These are phyloP conservation scores for Sinelater perroti DNA, from an alignment of 2,888 invertebrate genomes.

Conservation along the genomic window DNA sequence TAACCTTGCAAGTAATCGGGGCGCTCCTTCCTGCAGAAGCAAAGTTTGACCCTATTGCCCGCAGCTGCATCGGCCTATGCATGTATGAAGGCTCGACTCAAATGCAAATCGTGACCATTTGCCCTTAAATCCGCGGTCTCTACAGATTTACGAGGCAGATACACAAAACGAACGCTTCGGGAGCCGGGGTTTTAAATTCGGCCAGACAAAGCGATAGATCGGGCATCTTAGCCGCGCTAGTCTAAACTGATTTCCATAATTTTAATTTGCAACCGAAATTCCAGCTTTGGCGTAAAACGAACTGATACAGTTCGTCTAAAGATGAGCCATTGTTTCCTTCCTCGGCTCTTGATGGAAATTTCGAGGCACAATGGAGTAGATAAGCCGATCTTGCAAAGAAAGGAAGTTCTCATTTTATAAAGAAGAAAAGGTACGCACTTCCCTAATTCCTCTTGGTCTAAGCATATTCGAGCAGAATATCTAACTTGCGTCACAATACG, in stretches of 20 bases:
- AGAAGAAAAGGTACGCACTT: conserved; percentile 41
- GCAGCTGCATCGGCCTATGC: conserved; percentile 26
- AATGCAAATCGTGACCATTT: conserved; percentile 37
- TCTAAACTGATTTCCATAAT: conserved; percentile 39
- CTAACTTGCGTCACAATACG: conserved; percentile 34
- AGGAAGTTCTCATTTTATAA: conserved; percentile 40
- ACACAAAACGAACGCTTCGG: conserved; percentile 24
- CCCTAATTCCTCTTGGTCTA: conserved; percentile 37
- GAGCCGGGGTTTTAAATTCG: conserved; percentile 21
- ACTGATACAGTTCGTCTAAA: conserved; percentile 34
- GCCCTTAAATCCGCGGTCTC: conserved; percentile 31
- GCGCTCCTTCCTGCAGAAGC: no score
- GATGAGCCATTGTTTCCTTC: conserved; percentile 57
- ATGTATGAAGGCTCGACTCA: conserved; percentile 27
- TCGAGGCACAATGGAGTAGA: conserved; percentile 55
- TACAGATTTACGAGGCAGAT: conserved; percentile 33
- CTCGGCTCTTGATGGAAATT: conserved; percentile 52
- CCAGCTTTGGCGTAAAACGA: conserved; percentile 35
- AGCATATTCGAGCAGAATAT: conserved; percentile 39
- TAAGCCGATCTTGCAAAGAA: conserved; percentile 48
- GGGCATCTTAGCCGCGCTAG: conserved; percentile 20
- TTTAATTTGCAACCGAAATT: conserved; percentile 38
- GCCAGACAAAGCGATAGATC: conserved; percentile 7
- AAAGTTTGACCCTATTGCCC: conserved; percentile 32
- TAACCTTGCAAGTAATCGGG: no score